These are phyloP conservation scores for Caenorhabditis latens DNA, from an alignment of 1,140 invertebrate species.

Conservation along the genomic window DNA sequence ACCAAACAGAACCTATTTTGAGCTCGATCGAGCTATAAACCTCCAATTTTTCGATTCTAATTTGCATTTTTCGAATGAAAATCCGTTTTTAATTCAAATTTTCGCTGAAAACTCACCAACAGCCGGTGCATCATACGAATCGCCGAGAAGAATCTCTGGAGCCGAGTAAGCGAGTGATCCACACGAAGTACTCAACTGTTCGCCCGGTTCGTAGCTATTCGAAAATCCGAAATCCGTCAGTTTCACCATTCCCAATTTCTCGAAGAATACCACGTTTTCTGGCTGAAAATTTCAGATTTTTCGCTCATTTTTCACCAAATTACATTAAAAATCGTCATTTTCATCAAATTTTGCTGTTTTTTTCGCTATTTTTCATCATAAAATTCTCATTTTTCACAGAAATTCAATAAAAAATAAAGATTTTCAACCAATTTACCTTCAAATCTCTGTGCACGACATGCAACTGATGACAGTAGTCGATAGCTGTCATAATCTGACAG, in stretches of 20 bases:
- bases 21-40: too few species aligned
- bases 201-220: slow-evolving; percentile 84
- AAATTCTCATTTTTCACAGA: too few species aligned
- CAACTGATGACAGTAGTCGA: slow-evolving; percentile 96
- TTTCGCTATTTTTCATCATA: too few species aligned
- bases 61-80: too few species aligned
- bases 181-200: slow-evolving; percentile 97
- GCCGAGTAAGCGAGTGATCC: slow-evolving; percentile 99
- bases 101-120: slow-evolving; percentile 72
- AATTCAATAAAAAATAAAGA: too few species aligned
- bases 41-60: too few species aligned
- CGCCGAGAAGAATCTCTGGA: slow-evolving; percentile 96
- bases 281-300: slow-evolving; percentile 84
- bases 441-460: slow-evolving; percentile 91
- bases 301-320: not conserved
- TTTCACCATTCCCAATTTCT: slow-evolving; percentile 95
- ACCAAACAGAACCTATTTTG: too few species aligned
- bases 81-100: too few species aligned
- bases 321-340: not conserved
- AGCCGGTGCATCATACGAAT: slow-evolving; percentile 81
- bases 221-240: slow-evolving; percentile 99
- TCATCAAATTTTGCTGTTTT: too few species aligned
- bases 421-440: slow-evolving; percentile 64
- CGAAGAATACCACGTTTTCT: slow-evolving; percentile 98
- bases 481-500: slow-evolving; percentile 92